Evolutionary conservation across 1,140 invertebrate species (phyloP).

Genomic region (Tetraneura akinire): DNA sequence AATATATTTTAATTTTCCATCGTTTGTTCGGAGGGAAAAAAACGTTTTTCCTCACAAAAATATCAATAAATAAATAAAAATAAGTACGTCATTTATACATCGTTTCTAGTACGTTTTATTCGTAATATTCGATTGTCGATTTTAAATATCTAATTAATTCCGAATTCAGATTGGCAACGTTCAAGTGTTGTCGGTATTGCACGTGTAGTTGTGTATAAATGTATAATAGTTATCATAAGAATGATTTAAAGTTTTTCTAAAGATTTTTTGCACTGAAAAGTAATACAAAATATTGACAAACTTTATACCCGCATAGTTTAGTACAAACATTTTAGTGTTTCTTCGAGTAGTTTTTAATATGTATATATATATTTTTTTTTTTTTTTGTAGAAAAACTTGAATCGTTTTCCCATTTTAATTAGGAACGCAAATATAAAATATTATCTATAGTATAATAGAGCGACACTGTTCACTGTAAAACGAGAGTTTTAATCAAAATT

Average conservation of each 20-base stretch:
- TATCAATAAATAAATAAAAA: no score
- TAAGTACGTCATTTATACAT: no score
- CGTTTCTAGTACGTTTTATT: no score
- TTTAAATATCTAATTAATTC: no score
- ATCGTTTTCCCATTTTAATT: constrained; percentile 15
- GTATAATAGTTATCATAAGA: not conserved
- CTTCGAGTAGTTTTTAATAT: constrained; percentile 6
- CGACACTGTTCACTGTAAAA: not conserved
- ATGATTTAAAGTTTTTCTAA: constrained; percentile 23
- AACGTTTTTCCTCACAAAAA: no score
- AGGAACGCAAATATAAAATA: not conserved
- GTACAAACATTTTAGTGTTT: constrained; percentile 2
- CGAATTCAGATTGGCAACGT: no score
- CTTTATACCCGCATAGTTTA: constrained; percentile 20
- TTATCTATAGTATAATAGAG: not conserved
- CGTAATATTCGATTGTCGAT: no score
- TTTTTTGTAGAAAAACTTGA: not conserved
- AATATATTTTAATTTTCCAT: no score
- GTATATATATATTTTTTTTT: no score
- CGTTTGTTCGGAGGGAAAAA: no score
- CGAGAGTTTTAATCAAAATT: constrained; percentile 35
- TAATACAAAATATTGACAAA: not conserved
- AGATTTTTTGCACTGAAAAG: not conserved
- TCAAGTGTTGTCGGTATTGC: no score
- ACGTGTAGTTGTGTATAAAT: no score